Percentiles rank a stretch among this genome's conserved stretches.
Conservation (phyloP, 2,797 vertebrate genomes). For the Sebastes diaconus region DNA sequence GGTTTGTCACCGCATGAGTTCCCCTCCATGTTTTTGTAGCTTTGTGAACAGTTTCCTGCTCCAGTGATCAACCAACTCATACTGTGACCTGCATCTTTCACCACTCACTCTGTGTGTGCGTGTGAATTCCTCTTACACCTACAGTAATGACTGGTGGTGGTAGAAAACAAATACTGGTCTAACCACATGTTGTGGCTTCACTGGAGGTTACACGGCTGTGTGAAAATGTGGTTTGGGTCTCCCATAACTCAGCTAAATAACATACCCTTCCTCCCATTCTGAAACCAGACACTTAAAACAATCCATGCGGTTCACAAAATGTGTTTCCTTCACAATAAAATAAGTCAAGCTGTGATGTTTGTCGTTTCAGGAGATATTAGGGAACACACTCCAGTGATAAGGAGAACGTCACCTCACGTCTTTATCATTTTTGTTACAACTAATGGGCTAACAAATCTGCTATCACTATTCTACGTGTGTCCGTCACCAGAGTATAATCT, state of each 20-base stretch:
- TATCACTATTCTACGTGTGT: not conserved
- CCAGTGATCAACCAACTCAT: not conserved
- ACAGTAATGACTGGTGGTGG: not conserved
- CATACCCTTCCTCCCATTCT: not conserved
- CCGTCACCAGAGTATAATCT: not conserved
- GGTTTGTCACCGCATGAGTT: not conserved
- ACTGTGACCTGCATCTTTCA: not conserved
- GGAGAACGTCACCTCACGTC: not conserved
- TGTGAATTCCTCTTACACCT: not conserved
- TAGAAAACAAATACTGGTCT: slow-evolving; percentile 23
- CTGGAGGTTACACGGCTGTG: not conserved
- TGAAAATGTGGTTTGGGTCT: slow-evolving; percentile 12
- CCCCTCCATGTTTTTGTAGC: not conserved
- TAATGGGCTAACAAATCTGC: not conserved
- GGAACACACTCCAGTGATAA: not conserved
- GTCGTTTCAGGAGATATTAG: not conserved
- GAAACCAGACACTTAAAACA: not conserved
- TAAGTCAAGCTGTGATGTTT: not conserved
- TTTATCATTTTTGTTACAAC: not conserved
- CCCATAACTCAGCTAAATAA: not conserved
- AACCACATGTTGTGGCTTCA: not conserved
- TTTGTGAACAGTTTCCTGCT: not conserved
- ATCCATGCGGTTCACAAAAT: not conserved
- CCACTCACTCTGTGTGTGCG: not conserved
- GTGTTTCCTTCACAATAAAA: not conserved